These are phyloP conservation scores for Capitulum mitella DNA, from an alignment of 2,888 invertebrate species.

Conservation along the genomic window DNA sequence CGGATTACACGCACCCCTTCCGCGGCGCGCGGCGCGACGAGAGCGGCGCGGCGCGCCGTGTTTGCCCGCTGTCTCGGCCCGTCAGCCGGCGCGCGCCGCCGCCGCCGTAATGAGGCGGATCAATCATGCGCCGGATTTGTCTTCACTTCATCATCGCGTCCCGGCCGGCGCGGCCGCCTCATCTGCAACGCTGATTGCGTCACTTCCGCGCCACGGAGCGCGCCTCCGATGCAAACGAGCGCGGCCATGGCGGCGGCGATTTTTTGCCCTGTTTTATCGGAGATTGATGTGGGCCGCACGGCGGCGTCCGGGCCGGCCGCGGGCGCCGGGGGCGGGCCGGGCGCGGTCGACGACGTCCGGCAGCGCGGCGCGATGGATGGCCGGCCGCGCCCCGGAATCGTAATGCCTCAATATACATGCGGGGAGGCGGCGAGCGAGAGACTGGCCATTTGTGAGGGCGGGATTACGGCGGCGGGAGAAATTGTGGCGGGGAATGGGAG, in stretches of 20 bases:
- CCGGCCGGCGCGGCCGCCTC: slow-evolving; percentile 7
- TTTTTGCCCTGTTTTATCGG: slow-evolving; percentile 27
- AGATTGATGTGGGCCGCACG: slow-evolving; percentile 16
- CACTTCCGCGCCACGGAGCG: slow-evolving; percentile 15
- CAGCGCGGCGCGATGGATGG: not conserved
- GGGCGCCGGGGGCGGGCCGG: not conserved
- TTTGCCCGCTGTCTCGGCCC: not conserved
- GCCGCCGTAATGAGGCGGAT: slow-evolving; percentile 16
- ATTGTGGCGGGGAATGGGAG: too few species aligned
- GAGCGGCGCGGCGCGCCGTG: too few species aligned
- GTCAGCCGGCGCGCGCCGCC: not conserved
- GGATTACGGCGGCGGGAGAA: too few species aligned
- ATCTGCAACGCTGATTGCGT: slow-evolving; percentile 23
- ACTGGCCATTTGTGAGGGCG: too few species aligned
- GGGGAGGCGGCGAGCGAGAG: not conserved
- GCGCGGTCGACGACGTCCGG: not conserved
- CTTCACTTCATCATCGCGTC: slow-evolving; percentile 13
- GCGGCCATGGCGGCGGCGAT: not conserved
- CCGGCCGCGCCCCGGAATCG: not conserved
- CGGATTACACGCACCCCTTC: too few species aligned
- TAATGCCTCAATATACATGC: not conserved
- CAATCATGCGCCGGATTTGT: slow-evolving; percentile 20
- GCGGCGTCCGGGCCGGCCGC: not conserved
- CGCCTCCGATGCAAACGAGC: slow-evolving; percentile 25
- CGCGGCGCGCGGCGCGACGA: too few species aligned